Percentiles rank a stretch among this genome's conserved stretches.
Conservation (phyloP, 2,888 invertebrate species). For the Colostygia pectinataria region DNA sequence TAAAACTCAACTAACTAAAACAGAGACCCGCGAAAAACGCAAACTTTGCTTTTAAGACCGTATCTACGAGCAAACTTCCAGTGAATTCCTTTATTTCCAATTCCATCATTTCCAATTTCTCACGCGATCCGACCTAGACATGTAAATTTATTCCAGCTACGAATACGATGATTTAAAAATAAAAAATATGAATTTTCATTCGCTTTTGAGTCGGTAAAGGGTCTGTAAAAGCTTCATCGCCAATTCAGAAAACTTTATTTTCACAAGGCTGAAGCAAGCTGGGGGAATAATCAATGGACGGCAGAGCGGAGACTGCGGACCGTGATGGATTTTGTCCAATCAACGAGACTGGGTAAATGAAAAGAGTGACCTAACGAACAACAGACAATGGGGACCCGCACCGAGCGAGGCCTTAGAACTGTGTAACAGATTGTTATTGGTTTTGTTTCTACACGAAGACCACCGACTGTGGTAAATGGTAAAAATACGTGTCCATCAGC, state of each 20-base stretch:
- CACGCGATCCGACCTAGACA: conserved; percentile 34
- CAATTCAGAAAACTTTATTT: conserved; percentile 49
- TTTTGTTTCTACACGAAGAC: conserved; percentile 46
- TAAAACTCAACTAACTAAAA: conserved; percentile 30
- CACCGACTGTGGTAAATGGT: conserved; percentile 45
- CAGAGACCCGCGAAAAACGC: conserved; percentile 38
- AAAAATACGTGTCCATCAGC: conserved; percentile 29
- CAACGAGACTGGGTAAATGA: conserved; percentile 57
- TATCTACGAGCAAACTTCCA: conserved; percentile 49
- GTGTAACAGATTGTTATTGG: conserved; percentile 63
- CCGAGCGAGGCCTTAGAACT: conserved; percentile 49
- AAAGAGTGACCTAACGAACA: conserved; percentile 59
- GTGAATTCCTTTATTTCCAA: conserved; percentile 45
- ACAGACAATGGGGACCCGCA: conserved; percentile 44
- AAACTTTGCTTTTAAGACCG: conserved; percentile 55
- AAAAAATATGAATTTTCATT: conserved; percentile 28
- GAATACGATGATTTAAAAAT: conserved; percentile 19
- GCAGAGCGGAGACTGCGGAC: conserved; percentile 43
- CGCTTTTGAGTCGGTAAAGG: conserved; percentile 32
- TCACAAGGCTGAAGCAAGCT: conserved; percentile 42
- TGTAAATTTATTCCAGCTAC: conserved; percentile 25
- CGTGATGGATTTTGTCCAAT: conserved; percentile 62
- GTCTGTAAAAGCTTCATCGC: conserved; percentile 39
- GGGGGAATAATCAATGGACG: conserved; percentile 53
- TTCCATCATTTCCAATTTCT: conserved; percentile 43